Conservation (phyloP, 1,140 invertebrate genomes). For the Apis cerana region DNA sequence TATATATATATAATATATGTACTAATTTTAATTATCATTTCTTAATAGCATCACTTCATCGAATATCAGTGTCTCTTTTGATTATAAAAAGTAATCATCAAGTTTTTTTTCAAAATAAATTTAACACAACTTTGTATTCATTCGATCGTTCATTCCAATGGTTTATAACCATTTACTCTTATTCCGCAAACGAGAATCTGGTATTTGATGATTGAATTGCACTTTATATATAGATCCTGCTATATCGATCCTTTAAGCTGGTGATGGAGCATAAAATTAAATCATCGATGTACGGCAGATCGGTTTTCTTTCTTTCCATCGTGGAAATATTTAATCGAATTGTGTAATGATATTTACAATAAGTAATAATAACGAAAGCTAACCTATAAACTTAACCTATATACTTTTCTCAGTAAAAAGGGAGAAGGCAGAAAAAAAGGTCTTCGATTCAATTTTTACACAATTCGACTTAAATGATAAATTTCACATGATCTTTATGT, state of each 20-base stretch:
- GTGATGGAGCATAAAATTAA: conserved; percentile 50
- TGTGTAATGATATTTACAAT: neutral
- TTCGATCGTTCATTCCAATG: neutral
- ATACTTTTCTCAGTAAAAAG: too few species aligned
- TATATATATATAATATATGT: neutral
- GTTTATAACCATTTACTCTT: neutral
- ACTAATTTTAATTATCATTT: conserved; percentile 24
- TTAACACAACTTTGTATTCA: neutral
- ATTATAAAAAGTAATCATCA: neutral
- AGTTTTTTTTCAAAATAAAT: neutral
- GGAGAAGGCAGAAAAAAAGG: too few species aligned
- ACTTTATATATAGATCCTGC: conserved; percentile 38
- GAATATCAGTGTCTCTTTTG: conserved; percentile 26
- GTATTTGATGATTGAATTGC: conserved; percentile 19
- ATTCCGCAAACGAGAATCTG: conserved; percentile 1
- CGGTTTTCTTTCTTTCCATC: conserved; percentile 13
- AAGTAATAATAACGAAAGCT: too few species aligned
- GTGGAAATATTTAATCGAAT: conserved; percentile 7
- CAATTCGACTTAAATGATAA: conserved; percentile 5
- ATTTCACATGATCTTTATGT: conserved; percentile 40
- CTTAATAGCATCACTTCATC: neutral
- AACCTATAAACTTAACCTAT: too few species aligned
- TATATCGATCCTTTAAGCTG: conserved; percentile 42
- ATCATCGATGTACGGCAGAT: conserved; percentile 17
- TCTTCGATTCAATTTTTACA: neutral